Evolutionary conservation across 2,113 vertebrate species (phyloP), one percentile per base, ranked within the genome.

Genomic region (Seriola dumerili): DNA sequence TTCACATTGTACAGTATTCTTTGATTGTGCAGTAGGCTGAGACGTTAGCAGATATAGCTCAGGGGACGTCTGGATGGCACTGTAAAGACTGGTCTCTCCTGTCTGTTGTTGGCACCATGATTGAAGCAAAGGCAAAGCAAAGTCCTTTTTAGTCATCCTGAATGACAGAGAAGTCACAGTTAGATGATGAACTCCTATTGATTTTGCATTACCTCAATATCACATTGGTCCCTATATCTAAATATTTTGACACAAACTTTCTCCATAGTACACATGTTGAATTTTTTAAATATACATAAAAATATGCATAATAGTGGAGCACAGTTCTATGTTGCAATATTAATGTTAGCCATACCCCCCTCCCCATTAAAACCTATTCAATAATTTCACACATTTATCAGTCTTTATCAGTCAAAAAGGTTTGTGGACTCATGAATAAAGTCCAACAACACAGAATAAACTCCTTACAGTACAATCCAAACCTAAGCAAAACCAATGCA

Each of bases 121-220:
- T 32, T 75, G 44, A 42, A 83, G 52, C 66, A 16, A 76, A 73
- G 58, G 55, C n/a, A 46, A 75, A 66, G 64, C 19, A 32, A 67
- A 10, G 52, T 74, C 78, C 23, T 46, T 64, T 78, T 79, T 94
- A 96, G 84, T 96, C 95, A 64, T 95, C 94, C 95, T 96, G 91
- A 64, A 91, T 19, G 8, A 86, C 10, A 88, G 8, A 78, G n/a
- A 40, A 66, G 67, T 0, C 71, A 63, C 84, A 17, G 78, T 62
- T 10, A 73, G 62, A 23, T 21, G 34, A 40, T 8, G 9, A 17
- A n/a, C 10, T 46, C 8, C 19, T 21, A 13, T 4, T 42, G 38
- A 65, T 42, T 65, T 54, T 4, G 48, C 12, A 40, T 61, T 40
- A 14, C 9, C 17, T 62, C n/a, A 36, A 34, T 19, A 65, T 2